Evolutionary conservation across 2,113 vertebrate species (phyloP), one percentile per base, ranked within the genome.

Genomic region (Larimichthys crocea): DNA sequence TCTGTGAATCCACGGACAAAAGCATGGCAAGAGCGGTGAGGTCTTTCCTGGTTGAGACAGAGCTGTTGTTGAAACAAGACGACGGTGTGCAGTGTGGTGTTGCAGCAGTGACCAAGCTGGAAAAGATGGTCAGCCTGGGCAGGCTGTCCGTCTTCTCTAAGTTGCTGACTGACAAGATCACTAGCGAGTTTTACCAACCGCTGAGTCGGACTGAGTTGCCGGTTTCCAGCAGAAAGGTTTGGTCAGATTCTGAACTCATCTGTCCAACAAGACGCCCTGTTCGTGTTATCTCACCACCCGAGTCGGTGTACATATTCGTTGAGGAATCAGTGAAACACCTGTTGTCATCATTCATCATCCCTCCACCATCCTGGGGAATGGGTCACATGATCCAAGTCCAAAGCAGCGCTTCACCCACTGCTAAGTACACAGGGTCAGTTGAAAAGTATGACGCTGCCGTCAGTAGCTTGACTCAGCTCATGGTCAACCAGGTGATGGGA

Each of bases 371-470:
- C 9, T 57, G 35, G 52, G 52, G 35, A n/a, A 70, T 70, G 67
- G 66, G 66, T 55, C 35, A 24, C 31, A 11, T 26, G 68, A 56
- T 57, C 35, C 20, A 15, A n/a, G 66, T 53, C 19, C 67, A 71
- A 26, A 57, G n/a, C n/a, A 3, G 4, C 22, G 0, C 14, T 4
- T 24, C 35, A 11, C 2, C 68, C 3, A 14, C 19, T 4, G 29
- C 29, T 19, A 14, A 55, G 0, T n/a, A 35, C n/a, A 35, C 14
- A 17, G n/a, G 44, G 8, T 26, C 52, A 0, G 5, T 0, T 0
- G 0, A 40, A 14, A 22, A 55, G 29, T 69, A 40, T 2, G 66
- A 69, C 7, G 29, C 1, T 7, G 4, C 14, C 29, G 42, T 69
- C 12, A 8, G 4, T 3, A 20, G 2, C 8, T 69, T 55, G 50